These are phyloP conservation scores for Caenorhabditis auriculariae DNA, from an alignment of 2,888 invertebrate genomes.

Conservation along the genomic window DNA sequence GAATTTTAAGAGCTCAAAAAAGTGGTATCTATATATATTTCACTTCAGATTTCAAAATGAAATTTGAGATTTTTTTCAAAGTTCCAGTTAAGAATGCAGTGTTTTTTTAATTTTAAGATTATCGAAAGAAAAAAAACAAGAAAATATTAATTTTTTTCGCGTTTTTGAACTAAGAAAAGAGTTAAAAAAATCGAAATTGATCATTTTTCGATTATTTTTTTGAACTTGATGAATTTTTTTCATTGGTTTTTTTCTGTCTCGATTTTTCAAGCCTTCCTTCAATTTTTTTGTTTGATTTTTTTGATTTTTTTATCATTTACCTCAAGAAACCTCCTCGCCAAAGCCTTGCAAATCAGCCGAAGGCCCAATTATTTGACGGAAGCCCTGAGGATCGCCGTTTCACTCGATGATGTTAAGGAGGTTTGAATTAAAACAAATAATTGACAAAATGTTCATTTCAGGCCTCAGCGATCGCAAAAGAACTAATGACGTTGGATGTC, in stretches of 20 bases:
- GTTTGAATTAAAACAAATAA: slow-evolving; percentile 1
- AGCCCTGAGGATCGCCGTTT: slow-evolving; percentile 26
- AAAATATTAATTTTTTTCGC: too few relatives aligned
- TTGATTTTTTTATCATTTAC: too few relatives aligned
- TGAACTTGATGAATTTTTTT: not conserved
- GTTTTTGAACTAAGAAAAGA: too few relatives aligned
- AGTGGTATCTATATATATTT: too few relatives aligned
- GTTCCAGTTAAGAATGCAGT: too few relatives aligned
- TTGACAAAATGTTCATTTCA: not conserved
- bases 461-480: slow-evolving; percentile 15
- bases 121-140: too few relatives aligned
- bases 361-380: slow-evolving; percentile 36
- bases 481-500: slow-evolving; percentile 23
- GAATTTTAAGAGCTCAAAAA: too few relatives aligned
- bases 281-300: too few relatives aligned
- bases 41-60: too few relatives aligned
- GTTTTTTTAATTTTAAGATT: too few relatives aligned
- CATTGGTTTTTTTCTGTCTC: not conserved
- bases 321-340: slow-evolving; percentile 45
- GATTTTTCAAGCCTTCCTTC: slow-evolving; percentile 1
- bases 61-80: too few relatives aligned
- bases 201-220: not conserved
- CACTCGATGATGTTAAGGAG: slow-evolving; percentile 28
- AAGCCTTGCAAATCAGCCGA: slow-evolving; percentile 34
- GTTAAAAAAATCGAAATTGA: not conserved